phyloP scores from a whole-genome alignment of 2,888 invertebrate genomes.

The Loripinus fragilis region DNA sequence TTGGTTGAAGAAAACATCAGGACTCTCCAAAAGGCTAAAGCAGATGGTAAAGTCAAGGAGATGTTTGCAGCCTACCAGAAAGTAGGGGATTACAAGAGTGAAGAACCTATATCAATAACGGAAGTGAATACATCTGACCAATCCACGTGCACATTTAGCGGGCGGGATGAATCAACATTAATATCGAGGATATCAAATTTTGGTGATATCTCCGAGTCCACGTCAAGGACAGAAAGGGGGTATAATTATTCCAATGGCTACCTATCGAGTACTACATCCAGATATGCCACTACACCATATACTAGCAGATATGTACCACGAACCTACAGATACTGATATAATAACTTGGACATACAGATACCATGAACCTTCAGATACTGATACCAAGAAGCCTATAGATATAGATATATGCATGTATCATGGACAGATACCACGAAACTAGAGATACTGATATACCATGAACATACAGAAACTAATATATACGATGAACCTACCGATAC shows the following conservation, averaged over 20 bases:
- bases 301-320: slow-evolving; percentile 9
- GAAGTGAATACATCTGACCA: slow-evolving; percentile 67
- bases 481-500: too few species aligned
- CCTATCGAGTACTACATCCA: not conserved
- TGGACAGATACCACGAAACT: too few species aligned
- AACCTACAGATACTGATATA: not conserved
- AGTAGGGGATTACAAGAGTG: slow-evolving; percentile 63
- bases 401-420: too few species aligned
- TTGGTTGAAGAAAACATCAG: slow-evolving; percentile 59
- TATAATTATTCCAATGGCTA: not conserved
- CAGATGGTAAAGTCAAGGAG: slow-evolving; percentile 66
- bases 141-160: slow-evolving; percentile 66
- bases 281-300: not conserved
- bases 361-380: too few species aligned
- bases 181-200: slow-evolving; percentile 68
- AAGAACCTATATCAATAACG: slow-evolving; percentile 62
- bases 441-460: too few species aligned
- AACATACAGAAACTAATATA: too few species aligned
- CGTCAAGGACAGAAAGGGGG: not conserved
- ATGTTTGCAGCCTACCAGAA: slow-evolving; percentile 70
- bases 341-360: not conserved
- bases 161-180: slow-evolving; percentile 65
- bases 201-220: slow-evolving; percentile 64
- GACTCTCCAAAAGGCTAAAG: slow-evolving; percentile 61
- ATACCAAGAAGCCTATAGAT: too few species aligned